Base-by-base conservation (phyloP, 2,113 vertebrate genomes). In the Morone saxatilis region DNA sequence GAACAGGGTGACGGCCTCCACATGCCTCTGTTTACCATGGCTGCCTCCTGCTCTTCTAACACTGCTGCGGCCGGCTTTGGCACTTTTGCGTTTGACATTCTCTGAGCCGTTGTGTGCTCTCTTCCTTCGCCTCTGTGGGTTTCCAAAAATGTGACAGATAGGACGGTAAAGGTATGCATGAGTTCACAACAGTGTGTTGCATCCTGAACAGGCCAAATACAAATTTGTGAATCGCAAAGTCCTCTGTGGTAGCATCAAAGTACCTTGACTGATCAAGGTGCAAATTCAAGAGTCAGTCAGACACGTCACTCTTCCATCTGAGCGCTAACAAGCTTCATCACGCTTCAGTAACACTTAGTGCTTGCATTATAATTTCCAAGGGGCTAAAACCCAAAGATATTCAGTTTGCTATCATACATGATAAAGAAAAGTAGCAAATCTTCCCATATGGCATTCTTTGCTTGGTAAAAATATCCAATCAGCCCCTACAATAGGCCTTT, bases 1-100 rank as follows among this genome's bases (percentile, higher is more conserved):
- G 89, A 97, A 98, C 86, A 98, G 90, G 0, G 97, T 98, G 89
- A 98, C 96, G 0, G 96, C 95, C 91, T 98, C 96, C 73, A 94
- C 93, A 1, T 95, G 91, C 5, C 91, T 93, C 92, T 89, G 93
- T 86, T 90, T 95, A 14, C 91, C 78, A 7, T 41, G 91, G 47
- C 87, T 51, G 13, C 85, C 79, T 66, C 88, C 78, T 3, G 84
- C 76, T 67, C 92, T 92, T 69, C 90, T 78, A 7, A 77, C 88
- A 4, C 92, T 78, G 41, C 93, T 91, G 48, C 90, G 53, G 61
- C 79, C 78, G 40, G 1, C 88, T 40, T 86, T 93, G 73, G 95
- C 91, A 47, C 60, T 91, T 83, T 92, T 95, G 83, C 92, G 80
- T 48, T 94, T 94, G 83, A 94, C 90, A 71, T 96, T 97, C 89